These are phyloP conservation scores for Diaprepes abbreviatus DNA, from an alignment of 2,888 invertebrate species.

Conservation along the genomic window DNA sequence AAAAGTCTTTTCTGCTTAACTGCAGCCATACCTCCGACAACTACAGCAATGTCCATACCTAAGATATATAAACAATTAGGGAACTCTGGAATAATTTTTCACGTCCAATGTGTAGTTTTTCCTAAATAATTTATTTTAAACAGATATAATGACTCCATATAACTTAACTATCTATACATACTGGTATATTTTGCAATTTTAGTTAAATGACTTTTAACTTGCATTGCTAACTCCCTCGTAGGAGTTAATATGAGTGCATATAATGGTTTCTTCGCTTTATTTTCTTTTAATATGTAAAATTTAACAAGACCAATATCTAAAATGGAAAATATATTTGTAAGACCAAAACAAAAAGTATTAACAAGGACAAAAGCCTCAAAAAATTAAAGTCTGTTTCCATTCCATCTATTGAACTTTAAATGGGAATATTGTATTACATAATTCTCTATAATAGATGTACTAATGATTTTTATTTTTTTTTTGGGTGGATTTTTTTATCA, in stretches of 20 bases:
- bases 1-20: constrained; percentile 95
- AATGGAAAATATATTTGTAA: no score
- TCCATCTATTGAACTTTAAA: no score
- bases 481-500: no score
- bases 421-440: no score
- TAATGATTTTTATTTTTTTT: no score
- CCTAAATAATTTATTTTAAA: background rate
- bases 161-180: constrained; percentile 53
- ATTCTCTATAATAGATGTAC: no score
- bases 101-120: background rate
- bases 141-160: no score
- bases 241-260: constrained; percentile 94
- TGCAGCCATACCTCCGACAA: constrained; percentile 94
- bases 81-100: background rate
- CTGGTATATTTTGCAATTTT: constrained; percentile 86
- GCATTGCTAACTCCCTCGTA: constrained; percentile 95
- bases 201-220: constrained; percentile 89
- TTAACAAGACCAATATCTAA: constrained; percentile 74
- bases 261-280: constrained; percentile 69
- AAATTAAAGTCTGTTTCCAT: no score
- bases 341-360: constrained; percentile 50
- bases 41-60: constrained; percentile 80
- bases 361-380: no score
- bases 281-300: constrained; percentile 67
- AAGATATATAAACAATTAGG: constrained; percentile 36